These are phyloP conservation scores for Antennarius striatus DNA, from an alignment of 2,113 vertebrate species.

Conservation along the genomic window DNA sequence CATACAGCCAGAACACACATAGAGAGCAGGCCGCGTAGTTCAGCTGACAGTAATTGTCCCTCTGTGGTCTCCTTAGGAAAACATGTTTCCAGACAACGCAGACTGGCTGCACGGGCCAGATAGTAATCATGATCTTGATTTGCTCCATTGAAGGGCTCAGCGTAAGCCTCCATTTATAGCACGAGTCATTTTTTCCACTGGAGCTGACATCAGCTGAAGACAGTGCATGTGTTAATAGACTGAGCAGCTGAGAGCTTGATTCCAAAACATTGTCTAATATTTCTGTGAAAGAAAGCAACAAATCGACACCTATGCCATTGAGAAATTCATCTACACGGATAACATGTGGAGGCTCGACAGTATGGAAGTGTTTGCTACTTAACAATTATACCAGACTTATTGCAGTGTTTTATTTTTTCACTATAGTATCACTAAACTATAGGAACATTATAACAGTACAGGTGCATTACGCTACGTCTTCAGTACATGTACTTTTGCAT, in stretches of 20 bases:
- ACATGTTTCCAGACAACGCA: constrained; percentile 69
- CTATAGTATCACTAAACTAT: too few species aligned
- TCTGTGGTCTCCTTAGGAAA: constrained; percentile 74
- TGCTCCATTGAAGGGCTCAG: constrained; percentile 57
- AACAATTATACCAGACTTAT: too few species aligned
- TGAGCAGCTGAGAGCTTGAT: constrained; percentile 10
- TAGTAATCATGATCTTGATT: constrained; percentile 75
- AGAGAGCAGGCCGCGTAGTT: constrained; percentile 71
- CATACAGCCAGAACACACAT: constrained; percentile 75
- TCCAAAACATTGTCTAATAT: constrained; percentile 23
- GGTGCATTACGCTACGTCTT: too few species aligned
- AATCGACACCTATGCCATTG: not conserved
- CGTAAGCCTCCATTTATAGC: constrained; percentile 56
- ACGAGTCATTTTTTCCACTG: constrained; percentile 63
- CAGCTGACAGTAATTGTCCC: constrained; percentile 73
- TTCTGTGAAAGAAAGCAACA: not conserved
- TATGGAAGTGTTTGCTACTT: too few species aligned
- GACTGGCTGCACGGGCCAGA: constrained; percentile 66
- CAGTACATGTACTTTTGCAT: too few species aligned
- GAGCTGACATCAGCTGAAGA: constrained; percentile 39
- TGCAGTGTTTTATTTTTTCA: too few species aligned
- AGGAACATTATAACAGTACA: too few species aligned
- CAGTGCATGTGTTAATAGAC: constrained; percentile 36
- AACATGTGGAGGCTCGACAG: too few species aligned
- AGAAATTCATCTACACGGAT: too few species aligned